These are phyloP conservation scores for Ceratitis capitata DNA, from an alignment of 1,140 invertebrate species.

Conservation along the genomic window DNA sequence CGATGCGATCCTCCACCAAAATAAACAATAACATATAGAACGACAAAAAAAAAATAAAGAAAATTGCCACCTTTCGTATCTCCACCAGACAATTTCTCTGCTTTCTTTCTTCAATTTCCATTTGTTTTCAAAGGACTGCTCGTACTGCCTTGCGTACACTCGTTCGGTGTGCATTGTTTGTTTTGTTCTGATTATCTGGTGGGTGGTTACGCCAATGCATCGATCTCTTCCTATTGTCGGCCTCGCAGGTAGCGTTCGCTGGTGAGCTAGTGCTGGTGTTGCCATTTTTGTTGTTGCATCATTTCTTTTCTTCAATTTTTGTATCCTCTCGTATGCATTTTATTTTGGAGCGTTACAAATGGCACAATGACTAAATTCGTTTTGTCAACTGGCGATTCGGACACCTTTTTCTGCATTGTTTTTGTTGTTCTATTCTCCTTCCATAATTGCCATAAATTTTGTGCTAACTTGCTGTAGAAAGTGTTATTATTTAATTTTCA, in stretches of 20 bases:
- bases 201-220: slow-evolving; percentile 30
- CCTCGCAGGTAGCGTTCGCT: neutral
- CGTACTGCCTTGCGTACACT: neutral
- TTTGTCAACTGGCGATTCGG: slow-evolving; percentile 21
- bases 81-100: neutral
- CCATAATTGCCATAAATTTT: slow-evolving; percentile 2
- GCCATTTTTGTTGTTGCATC: neutral
- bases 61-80: neutral
- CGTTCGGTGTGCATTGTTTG: neutral
- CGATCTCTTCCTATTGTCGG: neutral
- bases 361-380: slow-evolving; percentile 20
- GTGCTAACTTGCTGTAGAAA: slow-evolving; percentile 9
- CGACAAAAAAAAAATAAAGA: neutral
- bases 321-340: neutral
- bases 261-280: neutral
- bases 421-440: neutral
- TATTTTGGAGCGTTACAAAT: slow-evolving; percentile 19
- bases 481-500: slow-evolving; percentile 25
- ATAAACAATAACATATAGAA: neutral
- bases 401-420: neutral
- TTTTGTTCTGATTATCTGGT: neutral
- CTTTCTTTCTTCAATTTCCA: neutral
- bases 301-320: neutral
- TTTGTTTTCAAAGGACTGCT: neutral
- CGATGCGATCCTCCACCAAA: neutral